Evolutionary conservation across 2,888 invertebrate species (phyloP), one percentile per base, ranked within the genome.

Genomic region (Tillus elongatus): DNA sequence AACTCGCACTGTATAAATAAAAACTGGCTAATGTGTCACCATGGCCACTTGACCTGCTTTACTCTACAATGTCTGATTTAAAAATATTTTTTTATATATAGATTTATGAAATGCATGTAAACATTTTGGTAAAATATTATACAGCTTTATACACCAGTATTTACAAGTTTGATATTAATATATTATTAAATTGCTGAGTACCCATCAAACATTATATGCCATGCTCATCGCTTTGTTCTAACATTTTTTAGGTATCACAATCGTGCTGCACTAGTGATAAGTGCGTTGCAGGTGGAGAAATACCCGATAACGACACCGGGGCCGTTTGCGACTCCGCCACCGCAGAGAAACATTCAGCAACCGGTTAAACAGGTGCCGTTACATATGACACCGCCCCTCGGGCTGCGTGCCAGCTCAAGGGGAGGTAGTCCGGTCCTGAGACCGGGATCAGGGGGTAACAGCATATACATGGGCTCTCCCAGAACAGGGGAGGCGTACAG

Each of bases 231-330:
- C 9, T 29, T 11, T 11, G n/a, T 29, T 8, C 30, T 29, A 29
- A 29, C 30, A 29, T 10, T 50, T 68, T 69, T 56, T 66, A 91
- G 91, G 69, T 91, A 91, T 68, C 88, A 91, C 71, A 88, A 88
- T 64, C 79, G 91, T 49, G 88, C 90, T 66, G 89, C 90, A 41
- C 82, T 92, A 49, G 91, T 91, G 40, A 86, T 91, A 68, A 90
- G 90, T 63, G 90, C 91, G 36, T 73, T 92, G 42, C 89, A 91
- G 72, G 89, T 91, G 50, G 91, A 91, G 66, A 91, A 90, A 66
- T 82, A 89, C 69, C 89, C 89, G 35, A 80, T 89, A 45, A 83
- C 84, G 28, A 86, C 86, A 41, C 87, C 87, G n/a, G 88, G 88
- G 30, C 88, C 88, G 1, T 78, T 75, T 47, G 73, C 79, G 11